Evolutionary conservation across 2,888 invertebrate species (phyloP), one percentile per base, ranked within the genome.

Genomic region (Theretra japonica): DNA sequence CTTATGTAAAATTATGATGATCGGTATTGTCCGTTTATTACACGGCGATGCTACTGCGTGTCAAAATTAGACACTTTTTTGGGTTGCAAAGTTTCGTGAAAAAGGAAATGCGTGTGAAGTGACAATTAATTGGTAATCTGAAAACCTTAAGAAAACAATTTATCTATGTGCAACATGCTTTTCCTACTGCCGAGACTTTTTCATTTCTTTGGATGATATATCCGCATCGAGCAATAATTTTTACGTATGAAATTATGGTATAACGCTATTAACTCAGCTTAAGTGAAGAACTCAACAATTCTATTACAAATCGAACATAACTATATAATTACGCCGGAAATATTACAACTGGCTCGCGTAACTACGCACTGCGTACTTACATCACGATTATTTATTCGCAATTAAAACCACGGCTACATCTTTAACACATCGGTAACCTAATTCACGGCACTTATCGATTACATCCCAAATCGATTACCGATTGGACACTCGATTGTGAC

Each of bases 401-500:
- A 65, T 65, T 65, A 65, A 65, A 65, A 65, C 23, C 65, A 48
- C 48, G 48, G 65, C 65, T 41, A 19, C 62, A 72, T 50, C 25
- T 59, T 69, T 69, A 69, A 53, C 69, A 69, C 59, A 72, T 69
- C 69, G 53, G 69, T 72, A 72, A 72, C 48, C 59, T 30, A 68
- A 72, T 68, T 53, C 53, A 72, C 68, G 72, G 30, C 25, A 60
- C 23, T 60, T 59, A 69, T 72, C 60, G 60, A 69, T 72, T 72
- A 69, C 23, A 68, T 23, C 28, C 23, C 23, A 21, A 70, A 59
- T 60, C 72, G 69, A 69, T 69, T 62, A 58, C 58, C 41, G 69
- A 72, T 60, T 72, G 25, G 72, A 53, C 72, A 69, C 72, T 72
- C 60, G 30, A 41, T 72, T 69, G 53, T 69, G 25, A 59, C 68